A percentile compares a stretch with the other conserved stretches of the same genome.
phyloP scores from a whole-genome alignment of 2,113 vertebrate species.

The Anolis carolinensis region DNA sequence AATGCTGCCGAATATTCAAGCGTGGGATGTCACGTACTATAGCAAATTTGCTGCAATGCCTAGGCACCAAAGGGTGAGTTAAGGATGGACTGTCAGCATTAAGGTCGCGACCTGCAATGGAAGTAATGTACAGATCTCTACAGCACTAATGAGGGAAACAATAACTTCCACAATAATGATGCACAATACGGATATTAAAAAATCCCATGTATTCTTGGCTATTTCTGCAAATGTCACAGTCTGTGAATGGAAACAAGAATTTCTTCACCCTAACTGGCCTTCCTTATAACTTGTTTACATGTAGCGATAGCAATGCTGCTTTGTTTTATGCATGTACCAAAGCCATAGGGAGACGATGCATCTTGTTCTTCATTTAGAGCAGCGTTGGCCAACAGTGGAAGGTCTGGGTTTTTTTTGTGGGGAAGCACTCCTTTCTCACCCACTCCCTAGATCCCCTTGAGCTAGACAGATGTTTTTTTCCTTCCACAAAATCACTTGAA shows the following conservation, averaged over 20 bases:
- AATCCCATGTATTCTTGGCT: slow-evolving; percentile 69
- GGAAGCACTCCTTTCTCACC: too few species aligned
- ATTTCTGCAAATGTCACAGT: slow-evolving; percentile 68
- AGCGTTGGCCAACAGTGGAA: neutral
- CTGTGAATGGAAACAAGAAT: slow-evolving; percentile 63
- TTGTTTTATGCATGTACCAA: slow-evolving; percentile 42
- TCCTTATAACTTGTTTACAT: slow-evolving; percentile 60
- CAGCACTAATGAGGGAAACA: slow-evolving; percentile 76
- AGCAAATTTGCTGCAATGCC: slow-evolving; percentile 73
- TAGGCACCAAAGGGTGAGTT: slow-evolving; percentile 74
- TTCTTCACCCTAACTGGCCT: slow-evolving; percentile 62
- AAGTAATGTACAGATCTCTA: slow-evolving; percentile 75
- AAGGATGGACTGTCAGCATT: slow-evolving; percentile 69
- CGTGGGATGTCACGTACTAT: slow-evolving; percentile 69
- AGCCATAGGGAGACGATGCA: slow-evolving; percentile 17
- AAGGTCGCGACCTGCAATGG: slow-evolving; percentile 67
- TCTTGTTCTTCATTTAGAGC: neutral
- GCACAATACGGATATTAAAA: slow-evolving; percentile 63
- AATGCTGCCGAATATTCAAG: slow-evolving; percentile 71
- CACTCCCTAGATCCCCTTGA: too few species aligned
- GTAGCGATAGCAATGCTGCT: slow-evolving; percentile 36
- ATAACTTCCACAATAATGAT: slow-evolving; percentile 77
- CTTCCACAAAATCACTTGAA: too few species aligned
- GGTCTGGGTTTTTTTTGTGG: neutral
- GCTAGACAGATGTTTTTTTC: too few species aligned